phyloP scores from a whole-genome alignment of 2,113 vertebrate genomes.

The Pluvianellus socialis region DNA sequence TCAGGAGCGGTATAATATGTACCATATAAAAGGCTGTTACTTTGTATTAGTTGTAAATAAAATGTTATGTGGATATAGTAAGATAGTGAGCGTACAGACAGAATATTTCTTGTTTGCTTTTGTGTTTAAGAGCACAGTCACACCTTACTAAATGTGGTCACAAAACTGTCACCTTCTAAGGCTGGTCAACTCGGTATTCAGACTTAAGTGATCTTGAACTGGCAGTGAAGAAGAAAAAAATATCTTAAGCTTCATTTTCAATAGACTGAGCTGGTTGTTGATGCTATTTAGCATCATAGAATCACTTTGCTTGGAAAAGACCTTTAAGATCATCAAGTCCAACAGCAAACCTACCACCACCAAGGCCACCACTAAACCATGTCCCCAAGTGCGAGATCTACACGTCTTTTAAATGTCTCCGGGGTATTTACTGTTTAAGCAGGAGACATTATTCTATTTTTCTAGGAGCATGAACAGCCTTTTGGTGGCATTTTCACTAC shows the following conservation, averaged over 20 bases:
- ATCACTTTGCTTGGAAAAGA: neutral
- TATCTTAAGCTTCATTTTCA: neutral
- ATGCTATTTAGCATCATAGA: neutral
- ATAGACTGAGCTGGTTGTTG: neutral
- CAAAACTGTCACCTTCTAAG: neutral
- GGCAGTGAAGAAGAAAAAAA: neutral
- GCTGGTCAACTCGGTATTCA: neutral
- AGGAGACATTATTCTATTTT: neutral
- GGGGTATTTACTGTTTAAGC: neutral
- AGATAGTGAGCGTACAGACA: neutral
- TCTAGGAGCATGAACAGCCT: neutral
- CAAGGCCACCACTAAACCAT: neutral
- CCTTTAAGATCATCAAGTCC: neutral
- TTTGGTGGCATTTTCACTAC: neutral
- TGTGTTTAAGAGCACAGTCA: neutral
- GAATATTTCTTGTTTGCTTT: neutral
- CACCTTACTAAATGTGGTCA: too few relatives aligned
- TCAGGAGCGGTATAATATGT: neutral
- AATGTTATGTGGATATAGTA: neutral
- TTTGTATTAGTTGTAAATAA: neutral
- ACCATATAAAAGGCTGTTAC: neutral
- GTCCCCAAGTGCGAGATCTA: neutral
- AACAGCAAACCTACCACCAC: rapidly evolving
- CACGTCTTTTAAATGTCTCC: neutral
- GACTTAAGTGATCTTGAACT: neutral